These are phyloP conservation scores for Forficula auricularia DNA, from an alignment of 1,140 invertebrate species.

Conservation along the genomic window DNA sequence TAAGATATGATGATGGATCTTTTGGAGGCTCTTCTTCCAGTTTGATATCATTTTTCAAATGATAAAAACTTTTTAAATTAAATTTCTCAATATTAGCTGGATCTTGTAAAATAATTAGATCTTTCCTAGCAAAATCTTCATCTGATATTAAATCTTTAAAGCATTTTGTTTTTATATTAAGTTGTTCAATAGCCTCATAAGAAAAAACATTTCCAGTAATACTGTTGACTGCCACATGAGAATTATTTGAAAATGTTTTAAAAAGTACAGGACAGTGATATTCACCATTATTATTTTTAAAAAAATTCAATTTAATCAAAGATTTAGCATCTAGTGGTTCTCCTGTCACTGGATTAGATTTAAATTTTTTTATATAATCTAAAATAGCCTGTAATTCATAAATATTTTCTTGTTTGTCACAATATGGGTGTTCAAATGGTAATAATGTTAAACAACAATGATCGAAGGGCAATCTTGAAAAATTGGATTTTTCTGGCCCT, in stretches of 20 bases:
- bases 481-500: conserved; percentile 57
- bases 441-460: conserved; percentile 85
- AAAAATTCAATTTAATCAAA: conserved; percentile 78
- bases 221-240: conserved; percentile 81
- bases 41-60: conserved; percentile 88
- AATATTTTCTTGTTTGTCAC: conserved; percentile 70
- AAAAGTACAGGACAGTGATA: conserved; percentile 93
- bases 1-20: conserved; percentile 62
- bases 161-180: conserved; percentile 88
- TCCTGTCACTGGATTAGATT: conserved; percentile 86
- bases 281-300: conserved; percentile 66
- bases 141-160: conserved; percentile 90
- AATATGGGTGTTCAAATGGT: conserved; percentile 84
- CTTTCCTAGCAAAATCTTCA: conserved; percentile 71
- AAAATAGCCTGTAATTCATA: conserved; percentile 78
- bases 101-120: conserved; percentile 90
- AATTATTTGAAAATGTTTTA: conserved; percentile 88
- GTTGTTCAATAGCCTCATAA: conserved; percentile 86
- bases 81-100: conserved; percentile 84
- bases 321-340: conserved; percentile 70
- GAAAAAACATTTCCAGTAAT: conserved; percentile 93
- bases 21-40: conserved; percentile 65
- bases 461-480: conserved; percentile 80
- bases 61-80: conserved; percentile 86
- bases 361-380: conserved; percentile 82